Evolutionary conservation across 2,888 invertebrate genomes (phyloP).

Genomic region (Idaea aversata): DNA sequence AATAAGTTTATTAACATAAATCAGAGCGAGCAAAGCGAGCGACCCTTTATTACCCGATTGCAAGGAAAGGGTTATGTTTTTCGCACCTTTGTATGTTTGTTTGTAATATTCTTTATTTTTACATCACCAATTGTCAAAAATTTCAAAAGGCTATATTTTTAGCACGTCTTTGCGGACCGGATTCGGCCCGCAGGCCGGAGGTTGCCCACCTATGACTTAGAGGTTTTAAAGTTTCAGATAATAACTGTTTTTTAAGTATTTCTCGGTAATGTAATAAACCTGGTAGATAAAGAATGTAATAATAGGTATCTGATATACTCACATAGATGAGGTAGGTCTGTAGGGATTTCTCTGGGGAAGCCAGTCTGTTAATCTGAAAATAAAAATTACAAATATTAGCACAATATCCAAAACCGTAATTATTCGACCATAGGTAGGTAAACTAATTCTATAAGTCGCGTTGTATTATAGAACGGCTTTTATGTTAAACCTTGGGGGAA

Average conservation of each 20-base stretch:
- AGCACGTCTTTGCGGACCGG: neutral
- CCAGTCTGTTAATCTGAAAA: neutral
- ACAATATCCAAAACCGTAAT: conserved; percentile 12
- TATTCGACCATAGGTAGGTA: conserved; percentile 27
- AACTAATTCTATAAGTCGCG: conserved; percentile 9
- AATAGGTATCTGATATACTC: neutral
- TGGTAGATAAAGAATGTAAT: neutral
- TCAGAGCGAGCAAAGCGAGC: too few relatives aligned
- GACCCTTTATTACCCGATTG: too few relatives aligned
- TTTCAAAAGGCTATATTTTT: neutral
- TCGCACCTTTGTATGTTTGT: too few relatives aligned
- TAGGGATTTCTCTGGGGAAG: neutral
- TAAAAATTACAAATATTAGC: conserved; percentile 1
- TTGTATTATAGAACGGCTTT: conserved; percentile 18
- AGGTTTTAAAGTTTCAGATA: neutral
- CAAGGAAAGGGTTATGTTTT: too few relatives aligned
- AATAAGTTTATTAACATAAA: too few relatives aligned
- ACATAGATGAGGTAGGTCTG: neutral
- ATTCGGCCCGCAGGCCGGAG: neutral
- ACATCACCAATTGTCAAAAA: too few relatives aligned
- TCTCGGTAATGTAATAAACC: conserved; percentile 3
- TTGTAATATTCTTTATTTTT: too few relatives aligned
- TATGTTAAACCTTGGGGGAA: conserved; percentile 39
- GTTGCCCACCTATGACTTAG: neutral
- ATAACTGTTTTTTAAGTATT: conserved; percentile 1